Percentiles rank a stretch among this genome's conserved stretches.
phyloP scores from a whole-genome alignment of 2,888 invertebrate genomes.

The Tuberolachnus salignus region DNA sequence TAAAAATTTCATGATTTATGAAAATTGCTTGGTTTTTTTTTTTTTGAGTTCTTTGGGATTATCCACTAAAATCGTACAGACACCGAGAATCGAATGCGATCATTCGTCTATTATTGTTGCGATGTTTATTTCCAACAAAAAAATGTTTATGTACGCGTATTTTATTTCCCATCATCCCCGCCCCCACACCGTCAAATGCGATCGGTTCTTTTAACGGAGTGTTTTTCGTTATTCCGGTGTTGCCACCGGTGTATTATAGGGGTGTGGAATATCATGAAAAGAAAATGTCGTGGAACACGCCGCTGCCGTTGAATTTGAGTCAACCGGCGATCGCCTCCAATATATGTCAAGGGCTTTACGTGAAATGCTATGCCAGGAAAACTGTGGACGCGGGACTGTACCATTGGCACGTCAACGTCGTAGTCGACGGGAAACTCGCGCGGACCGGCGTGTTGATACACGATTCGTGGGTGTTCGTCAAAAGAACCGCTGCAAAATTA shows the following conservation, averaged over 20 bases:
- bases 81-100: too few relatives aligned
- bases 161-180: too few relatives aligned
- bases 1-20: too few relatives aligned
- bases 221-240: neutral
- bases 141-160: neutral
- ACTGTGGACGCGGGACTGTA: slow-evolving; percentile 7
- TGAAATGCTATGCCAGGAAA: slow-evolving; percentile 56
- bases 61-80: too few relatives aligned
- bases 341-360: slow-evolving; percentile 45
- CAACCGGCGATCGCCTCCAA: neutral
- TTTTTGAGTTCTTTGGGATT: too few relatives aligned
- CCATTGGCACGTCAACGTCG: slow-evolving; percentile 67
- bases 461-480: slow-evolving; percentile 70
- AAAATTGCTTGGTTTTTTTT: too few relatives aligned
- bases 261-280: slow-evolving; percentile 38
- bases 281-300: slow-evolving; percentile 24
- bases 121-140: too few relatives aligned
- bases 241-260: slow-evolving; percentile 54
- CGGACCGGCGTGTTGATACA: slow-evolving; percentile 76
- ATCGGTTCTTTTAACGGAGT: neutral
- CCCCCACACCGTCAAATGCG: neutral
- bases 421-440: slow-evolving; percentile 72
- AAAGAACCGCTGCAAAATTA: slow-evolving; percentile 59
- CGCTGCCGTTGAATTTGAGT: slow-evolving; percentile 6
- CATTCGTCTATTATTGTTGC: too few relatives aligned